These are phyloP conservation scores for Forbesichthys papilliferus DNA, from an alignment of 2,113 vertebrate species.

Conservation along the genomic window DNA sequence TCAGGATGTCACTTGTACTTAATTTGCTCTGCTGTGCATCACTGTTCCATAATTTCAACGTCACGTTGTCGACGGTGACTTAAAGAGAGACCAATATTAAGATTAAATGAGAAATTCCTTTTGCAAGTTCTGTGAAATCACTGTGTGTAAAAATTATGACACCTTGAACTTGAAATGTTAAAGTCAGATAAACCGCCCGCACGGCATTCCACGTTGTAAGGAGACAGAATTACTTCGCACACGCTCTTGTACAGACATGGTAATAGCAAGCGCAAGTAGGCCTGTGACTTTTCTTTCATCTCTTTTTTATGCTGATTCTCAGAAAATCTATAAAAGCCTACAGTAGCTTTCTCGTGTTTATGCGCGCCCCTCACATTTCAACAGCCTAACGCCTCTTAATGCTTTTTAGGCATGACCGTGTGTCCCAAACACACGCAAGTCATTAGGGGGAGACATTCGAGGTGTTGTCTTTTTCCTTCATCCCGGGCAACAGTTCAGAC, in stretches of 20 bases:
- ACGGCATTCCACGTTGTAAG: conserved; percentile 51
- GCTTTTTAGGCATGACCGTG: conserved; percentile 29
- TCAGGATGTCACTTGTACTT: conserved; percentile 66
- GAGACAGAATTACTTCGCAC: conserved; percentile 49
- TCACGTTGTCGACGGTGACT: conserved; percentile 30
- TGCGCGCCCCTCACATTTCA: conserved; percentile 67
- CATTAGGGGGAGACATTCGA: conserved; percentile 46
- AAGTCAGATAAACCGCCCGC: conserved; percentile 50
- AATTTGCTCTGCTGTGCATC: conserved; percentile 64
- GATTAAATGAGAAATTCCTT: conserved; percentile 49
- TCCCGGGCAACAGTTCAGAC: conserved; percentile 63
- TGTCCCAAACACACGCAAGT: conserved; percentile 50
- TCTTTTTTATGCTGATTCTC: conserved; percentile 50
- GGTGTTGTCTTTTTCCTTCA: conserved; percentile 61
- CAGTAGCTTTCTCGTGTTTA: conserved; percentile 19
- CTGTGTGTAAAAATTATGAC: conserved; percentile 42
- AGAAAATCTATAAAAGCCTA: conserved; percentile 39
- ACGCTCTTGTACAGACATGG: conserved; percentile 45
- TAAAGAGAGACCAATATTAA: neutral
- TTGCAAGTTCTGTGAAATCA: conserved; percentile 40
- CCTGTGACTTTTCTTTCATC: conserved; percentile 40
- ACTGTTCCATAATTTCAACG: conserved; percentile 59
- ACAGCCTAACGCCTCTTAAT: conserved; percentile 44
- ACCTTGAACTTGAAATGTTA: conserved; percentile 68
- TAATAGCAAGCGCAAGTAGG: conserved; percentile 59